Conservation (phyloP, 2,113 vertebrate species). For the Scomber japonicus region DNA sequence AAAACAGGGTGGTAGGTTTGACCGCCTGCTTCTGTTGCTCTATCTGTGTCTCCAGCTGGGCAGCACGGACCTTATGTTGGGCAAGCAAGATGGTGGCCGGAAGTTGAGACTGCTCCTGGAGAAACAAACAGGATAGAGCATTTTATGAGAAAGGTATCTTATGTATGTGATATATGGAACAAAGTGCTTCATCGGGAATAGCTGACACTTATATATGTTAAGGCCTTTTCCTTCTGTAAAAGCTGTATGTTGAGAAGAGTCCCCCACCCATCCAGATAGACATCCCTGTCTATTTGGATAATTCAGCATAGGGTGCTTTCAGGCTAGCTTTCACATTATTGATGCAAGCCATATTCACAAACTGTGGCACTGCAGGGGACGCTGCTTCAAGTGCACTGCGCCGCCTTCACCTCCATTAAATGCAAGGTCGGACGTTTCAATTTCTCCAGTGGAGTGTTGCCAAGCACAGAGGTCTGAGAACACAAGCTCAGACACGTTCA, state of each 20-base stretch:
- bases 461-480: conserved; percentile 64
- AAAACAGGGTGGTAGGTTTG: conserved; percentile 92
- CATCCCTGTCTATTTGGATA: conserved; percentile 8
- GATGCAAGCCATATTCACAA: conserved; percentile 65
- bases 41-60: conserved; percentile 92
- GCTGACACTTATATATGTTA: conserved; percentile 3
- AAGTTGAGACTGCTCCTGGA: conserved; percentile 93
- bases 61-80: conserved; percentile 94
- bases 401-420: conserved; percentile 74
- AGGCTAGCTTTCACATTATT: conserved; percentile 45
- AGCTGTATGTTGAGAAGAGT: conserved; percentile 1
- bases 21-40: conserved; percentile 92
- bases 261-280: no score
- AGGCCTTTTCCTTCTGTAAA: not conserved
- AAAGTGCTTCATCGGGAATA: not conserved
- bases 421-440: conserved; percentile 74
- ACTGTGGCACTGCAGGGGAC: conserved; percentile 48
- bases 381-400: conserved; percentile 63
- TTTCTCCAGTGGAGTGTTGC: conserved; percentile 71
- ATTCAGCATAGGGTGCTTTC: conserved; percentile 37
- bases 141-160: conserved; percentile 24
- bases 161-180: not conserved
- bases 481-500: conserved; percentile 53
- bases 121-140: conserved; percentile 41
- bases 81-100: conserved; percentile 94